phyloP scores from a whole-genome alignment of 2,113 vertebrate species.

The Hippopotamus amphibius region DNA sequence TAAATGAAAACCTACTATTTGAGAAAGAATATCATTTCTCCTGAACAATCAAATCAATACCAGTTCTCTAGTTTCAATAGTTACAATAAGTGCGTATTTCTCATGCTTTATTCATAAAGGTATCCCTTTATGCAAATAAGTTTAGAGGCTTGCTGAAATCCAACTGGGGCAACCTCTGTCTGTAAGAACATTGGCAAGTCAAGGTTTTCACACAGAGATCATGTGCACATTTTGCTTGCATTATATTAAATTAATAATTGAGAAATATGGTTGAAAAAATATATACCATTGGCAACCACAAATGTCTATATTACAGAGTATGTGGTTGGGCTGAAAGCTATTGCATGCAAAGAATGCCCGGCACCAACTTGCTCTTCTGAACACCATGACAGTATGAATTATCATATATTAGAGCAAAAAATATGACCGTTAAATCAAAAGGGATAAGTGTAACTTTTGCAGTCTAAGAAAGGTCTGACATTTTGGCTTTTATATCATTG shows the following conservation, averaged over 20 bases:
- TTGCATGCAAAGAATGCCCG: slow-evolving; percentile 58
- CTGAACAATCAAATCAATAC: slow-evolving; percentile 58
- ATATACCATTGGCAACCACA: slow-evolving; percentile 55
- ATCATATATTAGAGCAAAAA: slow-evolving; percentile 41
- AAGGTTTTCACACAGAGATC: slow-evolving; percentile 75
- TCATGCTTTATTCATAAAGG: slow-evolving; percentile 60
- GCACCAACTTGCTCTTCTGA: slow-evolving; percentile 42
- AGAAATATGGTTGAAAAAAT: slow-evolving; percentile 75
- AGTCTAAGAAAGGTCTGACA: not conserved
- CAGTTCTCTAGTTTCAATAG: slow-evolving; percentile 65
- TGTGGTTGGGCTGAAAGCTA: slow-evolving; percentile 62
- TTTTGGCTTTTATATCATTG: not conserved
- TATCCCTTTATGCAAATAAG: slow-evolving; percentile 36
- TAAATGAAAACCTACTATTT: slow-evolving; percentile 57
- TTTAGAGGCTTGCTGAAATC: slow-evolving; percentile 60
- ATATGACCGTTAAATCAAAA: not conserved
- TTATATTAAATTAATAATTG: slow-evolving; percentile 75
- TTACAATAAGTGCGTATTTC: slow-evolving; percentile 47
- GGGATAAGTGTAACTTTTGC: slow-evolving; percentile 8
- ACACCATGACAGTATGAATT: slow-evolving; percentile 62
- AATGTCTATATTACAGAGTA: slow-evolving; percentile 69
- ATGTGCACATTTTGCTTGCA: slow-evolving; percentile 72
- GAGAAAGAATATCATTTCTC: slow-evolving; percentile 52
- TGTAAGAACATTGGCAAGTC: slow-evolving; percentile 17
- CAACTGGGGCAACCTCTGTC: not conserved